Evolutionary conservation across 1,140 invertebrate genomes (phyloP), one percentile per base, ranked within the genome.

Genomic region (Dryas iulia): DNA sequence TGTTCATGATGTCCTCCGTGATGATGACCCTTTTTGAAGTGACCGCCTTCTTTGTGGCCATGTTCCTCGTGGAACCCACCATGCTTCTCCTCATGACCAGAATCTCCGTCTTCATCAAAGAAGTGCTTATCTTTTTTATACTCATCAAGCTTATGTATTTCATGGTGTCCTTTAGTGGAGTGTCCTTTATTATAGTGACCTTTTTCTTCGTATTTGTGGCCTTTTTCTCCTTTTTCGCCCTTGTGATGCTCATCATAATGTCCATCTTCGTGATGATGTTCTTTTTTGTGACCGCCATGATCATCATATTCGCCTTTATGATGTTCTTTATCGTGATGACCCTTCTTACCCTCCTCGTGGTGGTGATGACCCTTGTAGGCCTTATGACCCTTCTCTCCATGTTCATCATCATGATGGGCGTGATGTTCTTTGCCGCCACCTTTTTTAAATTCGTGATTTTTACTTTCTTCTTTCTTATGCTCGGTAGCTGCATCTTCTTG

Each of bases 71-170:
- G 94, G 74, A 93, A 94, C 31, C 93, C 92, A 0, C 95, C 95
- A 70, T 96, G 93, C 63, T 94, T 93, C 73, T 94, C 92, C 73
- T 95, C 94, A 59, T 95, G 94, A 0, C 94, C 95, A 3, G 95
- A 95, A 69, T 95, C 96, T 72, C 96, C 95, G 73, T 93, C 94
- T 80, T 96, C 95, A 56, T 96, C 95, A 76, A 96, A 96, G 87
- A 96, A 96, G 35, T 82, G 78, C 77, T 91, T 91, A 60, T 91
- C 87, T 71, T 91, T 91, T 73, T 91, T 91, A 61, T 94, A 96
- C 79, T 96, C 96, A 72, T 97, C 95, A 7, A 91, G 75, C 76
- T 96, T 96, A 79, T 96, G 95, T 33, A 95, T 94, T 80, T 95
- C 95, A 76, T 96, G 95, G 70, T 96, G 95, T 67, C 95, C 96